Conservation (phyloP, 2,888 invertebrate genomes). For the Chrysolina oricalcia region DNA sequence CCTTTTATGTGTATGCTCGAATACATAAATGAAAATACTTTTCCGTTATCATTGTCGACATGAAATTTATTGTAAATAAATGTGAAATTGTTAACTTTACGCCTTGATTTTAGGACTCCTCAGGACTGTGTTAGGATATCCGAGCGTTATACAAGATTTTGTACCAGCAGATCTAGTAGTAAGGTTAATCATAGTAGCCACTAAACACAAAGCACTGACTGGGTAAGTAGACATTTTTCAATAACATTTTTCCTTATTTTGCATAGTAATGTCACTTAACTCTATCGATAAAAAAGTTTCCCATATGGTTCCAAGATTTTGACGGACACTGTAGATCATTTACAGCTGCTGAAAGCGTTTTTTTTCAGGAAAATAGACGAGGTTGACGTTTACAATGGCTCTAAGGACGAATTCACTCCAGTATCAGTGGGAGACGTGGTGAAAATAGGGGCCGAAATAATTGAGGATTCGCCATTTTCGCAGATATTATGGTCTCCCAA, state of each 20-base stretch:
- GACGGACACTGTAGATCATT: too few species aligned
- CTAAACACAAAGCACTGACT: conserved; percentile 41
- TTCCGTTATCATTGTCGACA: too few species aligned
- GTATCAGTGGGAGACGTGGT: conserved; percentile 80
- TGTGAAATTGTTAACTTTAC: too few species aligned
- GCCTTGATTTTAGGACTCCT: conserved; percentile 54
- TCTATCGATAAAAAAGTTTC: too few species aligned
- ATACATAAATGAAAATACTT: too few species aligned
- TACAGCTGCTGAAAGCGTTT: too few species aligned
- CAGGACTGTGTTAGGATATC: conserved; percentile 56
- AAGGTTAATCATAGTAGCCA: conserved; percentile 50
- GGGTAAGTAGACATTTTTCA: conserved; percentile 53
- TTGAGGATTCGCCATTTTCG: conserved; percentile 78
- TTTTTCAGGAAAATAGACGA: conserved; percentile 59
- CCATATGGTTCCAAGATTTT: too few species aligned
- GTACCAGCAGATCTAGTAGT: conserved; percentile 60
- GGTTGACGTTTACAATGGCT: conserved; percentile 85
- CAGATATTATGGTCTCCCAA: conserved; percentile 81
- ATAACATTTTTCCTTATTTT: too few species aligned
- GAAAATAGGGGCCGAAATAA: conserved; percentile 63
- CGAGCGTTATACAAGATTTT: conserved; percentile 57
- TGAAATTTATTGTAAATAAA: background rate
- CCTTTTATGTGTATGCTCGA: too few species aligned
- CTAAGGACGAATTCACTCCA: conserved; percentile 80
- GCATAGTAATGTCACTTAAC: too few species aligned